A percentile compares a stretch with the other conserved stretches of the same genome.
These are phyloP conservation scores for Argyrosomus japonicus DNA, from an alignment of 2,113 vertebrate species.

Conservation along the genomic window DNA sequence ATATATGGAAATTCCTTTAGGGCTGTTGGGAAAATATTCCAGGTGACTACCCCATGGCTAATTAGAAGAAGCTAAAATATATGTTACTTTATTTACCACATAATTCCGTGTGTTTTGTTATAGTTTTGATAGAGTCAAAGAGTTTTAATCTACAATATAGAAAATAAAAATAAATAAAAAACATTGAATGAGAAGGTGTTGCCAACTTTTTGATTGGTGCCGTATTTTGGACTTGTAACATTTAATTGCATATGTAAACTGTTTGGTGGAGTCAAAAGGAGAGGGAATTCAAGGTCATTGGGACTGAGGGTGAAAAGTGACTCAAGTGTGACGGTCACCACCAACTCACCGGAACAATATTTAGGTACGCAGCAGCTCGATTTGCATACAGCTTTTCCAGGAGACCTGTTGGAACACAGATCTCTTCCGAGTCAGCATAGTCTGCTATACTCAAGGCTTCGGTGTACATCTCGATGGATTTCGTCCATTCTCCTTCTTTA, in stretches of 20 bases:
- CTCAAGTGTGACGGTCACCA: background rate
- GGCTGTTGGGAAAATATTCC: too few relatives aligned
- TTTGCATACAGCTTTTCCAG: slow-evolving; percentile 93
- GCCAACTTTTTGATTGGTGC: too few relatives aligned
- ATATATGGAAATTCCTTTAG: too few relatives aligned
- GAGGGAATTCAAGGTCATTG: background rate
- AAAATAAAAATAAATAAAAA: too few relatives aligned
- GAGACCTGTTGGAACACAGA: slow-evolving; percentile 86
- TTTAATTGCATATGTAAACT: background rate
- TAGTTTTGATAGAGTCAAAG: too few relatives aligned
- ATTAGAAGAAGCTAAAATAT: too few relatives aligned
- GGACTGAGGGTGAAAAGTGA: background rate
- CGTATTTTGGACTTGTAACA: too few relatives aligned
- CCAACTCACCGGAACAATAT: slow-evolving; percentile 86
- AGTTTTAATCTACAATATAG: too few relatives aligned
- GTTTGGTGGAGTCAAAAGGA: background rate
- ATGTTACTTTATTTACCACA: too few relatives aligned
- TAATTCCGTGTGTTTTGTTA: too few relatives aligned
- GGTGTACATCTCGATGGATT: slow-evolving; percentile 91
- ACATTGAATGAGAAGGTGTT: too few relatives aligned
- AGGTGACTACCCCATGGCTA: too few relatives aligned
- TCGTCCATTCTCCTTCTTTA: slow-evolving; percentile 90
- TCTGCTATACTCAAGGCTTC: slow-evolving; percentile 94
- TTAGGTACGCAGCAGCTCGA: slow-evolving; percentile 93
- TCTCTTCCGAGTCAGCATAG: slow-evolving; percentile 94